phyloP scores from a whole-genome alignment of 2,797 vertebrate species.

The Intellagama lesueurii region DNA sequence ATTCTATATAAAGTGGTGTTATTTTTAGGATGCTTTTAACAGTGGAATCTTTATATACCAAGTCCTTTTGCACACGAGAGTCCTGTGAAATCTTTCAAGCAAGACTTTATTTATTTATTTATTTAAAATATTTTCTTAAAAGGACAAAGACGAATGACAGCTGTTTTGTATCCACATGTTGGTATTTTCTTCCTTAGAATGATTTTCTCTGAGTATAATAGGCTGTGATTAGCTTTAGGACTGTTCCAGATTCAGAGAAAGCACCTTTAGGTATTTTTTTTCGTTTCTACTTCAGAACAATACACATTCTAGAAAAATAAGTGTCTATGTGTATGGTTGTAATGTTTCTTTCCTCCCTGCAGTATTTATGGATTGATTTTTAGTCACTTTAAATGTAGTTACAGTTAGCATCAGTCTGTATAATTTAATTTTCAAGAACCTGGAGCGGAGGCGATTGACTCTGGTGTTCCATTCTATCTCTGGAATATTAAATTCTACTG shows the following conservation, averaged over 20 bases:
- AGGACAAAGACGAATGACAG: too few relatives aligned
- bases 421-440: neutral
- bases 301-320: conserved; percentile 24
- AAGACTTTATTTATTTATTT: neutral
- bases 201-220: neutral
- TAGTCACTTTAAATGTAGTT: neutral
- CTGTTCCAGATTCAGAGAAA: neutral
- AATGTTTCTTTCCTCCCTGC: neutral
- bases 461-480: conserved; percentile 27
- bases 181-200: neutral
- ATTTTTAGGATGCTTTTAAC: neutral
- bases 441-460: neutral
- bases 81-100: neutral
- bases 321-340: neutral
- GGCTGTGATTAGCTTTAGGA: neutral
- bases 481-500: neutral
- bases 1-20: too few relatives aligned
- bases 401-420: neutral
- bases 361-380: neutral
- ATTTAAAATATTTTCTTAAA: too few relatives aligned
- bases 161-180: neutral
- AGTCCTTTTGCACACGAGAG: too few relatives aligned
- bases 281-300: neutral
- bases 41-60: neutral
- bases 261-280: neutral